Evolutionary conservation across 2,797 vertebrate species (phyloP).

Genomic region (Dendrocincla fuliginosa): DNA sequence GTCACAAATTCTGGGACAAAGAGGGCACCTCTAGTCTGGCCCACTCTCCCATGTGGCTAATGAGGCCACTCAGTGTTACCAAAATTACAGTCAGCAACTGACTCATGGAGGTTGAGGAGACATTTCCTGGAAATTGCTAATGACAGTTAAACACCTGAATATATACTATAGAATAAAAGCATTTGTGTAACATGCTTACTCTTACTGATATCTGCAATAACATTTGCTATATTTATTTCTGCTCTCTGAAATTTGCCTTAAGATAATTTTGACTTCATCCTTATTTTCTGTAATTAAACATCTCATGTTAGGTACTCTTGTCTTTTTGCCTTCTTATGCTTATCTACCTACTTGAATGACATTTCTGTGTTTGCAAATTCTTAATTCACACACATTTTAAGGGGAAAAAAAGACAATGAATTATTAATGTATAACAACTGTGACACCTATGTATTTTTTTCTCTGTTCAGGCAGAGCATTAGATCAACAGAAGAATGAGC

Average conservation of each 20-base stretch:
- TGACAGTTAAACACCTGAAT: not conserved
- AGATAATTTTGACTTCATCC: not conserved
- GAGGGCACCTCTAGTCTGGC: not conserved
- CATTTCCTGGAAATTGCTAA: not conserved
- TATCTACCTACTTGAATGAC: not conserved
- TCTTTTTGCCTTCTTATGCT: not conserved
- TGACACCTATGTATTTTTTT: not conserved
- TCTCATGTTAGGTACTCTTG: not conserved
- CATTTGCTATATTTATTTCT: not conserved
- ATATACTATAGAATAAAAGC: not conserved
- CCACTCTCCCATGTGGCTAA: not conserved
- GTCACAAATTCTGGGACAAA: not conserved
- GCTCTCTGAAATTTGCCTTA: not conserved
- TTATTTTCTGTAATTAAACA: not conserved
- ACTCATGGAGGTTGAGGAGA: not conserved
- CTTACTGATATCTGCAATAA: not conserved
- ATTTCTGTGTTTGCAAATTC: not conserved
- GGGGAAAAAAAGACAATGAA: not conserved
- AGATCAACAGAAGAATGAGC: not conserved
- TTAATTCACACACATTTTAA: not conserved
- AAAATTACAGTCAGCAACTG: not conserved
- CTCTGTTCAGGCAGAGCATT: not conserved
- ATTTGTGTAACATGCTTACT: not conserved
- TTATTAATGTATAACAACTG: not conserved
- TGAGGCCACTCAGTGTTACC: not conserved